These are phyloP conservation scores for Hyperoplus lanceolatus DNA, from an alignment of 2,797 vertebrate species.

Conservation along the genomic window DNA sequence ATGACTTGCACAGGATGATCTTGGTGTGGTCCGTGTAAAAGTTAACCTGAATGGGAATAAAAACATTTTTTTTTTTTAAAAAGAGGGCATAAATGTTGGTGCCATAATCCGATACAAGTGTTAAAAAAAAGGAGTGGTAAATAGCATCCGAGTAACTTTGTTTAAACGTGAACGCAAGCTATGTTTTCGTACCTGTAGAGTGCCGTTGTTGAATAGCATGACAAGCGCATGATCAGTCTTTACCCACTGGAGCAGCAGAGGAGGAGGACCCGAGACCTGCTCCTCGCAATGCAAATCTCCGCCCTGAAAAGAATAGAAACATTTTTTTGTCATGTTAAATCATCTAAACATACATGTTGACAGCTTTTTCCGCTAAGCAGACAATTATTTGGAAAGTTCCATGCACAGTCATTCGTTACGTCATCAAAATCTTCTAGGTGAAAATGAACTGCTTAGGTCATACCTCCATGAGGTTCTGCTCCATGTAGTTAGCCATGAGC, in stretches of 20 bases:
- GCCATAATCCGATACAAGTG: no score
- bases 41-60: conserved; percentile 88
- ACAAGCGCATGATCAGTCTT: conserved; percentile 97
- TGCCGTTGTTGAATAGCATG: conserved; percentile 97
- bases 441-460: neutral
- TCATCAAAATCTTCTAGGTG: neutral
- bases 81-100: no score
- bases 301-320: conserved; percentile 82
- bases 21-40: conserved; percentile 99
- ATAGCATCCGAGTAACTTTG: no score
- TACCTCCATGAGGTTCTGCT: conserved; percentile 98
- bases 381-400: neutral
- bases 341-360: no score
- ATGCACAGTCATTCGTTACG: neutral
- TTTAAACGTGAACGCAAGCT: neutral
- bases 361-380: no score
- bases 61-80: neutral
- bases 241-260: conserved; percentile 96
- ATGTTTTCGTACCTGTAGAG: conserved; percentile 89
- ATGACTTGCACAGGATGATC: conserved; percentile 94
- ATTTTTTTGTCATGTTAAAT: neutral
- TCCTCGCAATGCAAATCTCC: conserved; percentile 90
- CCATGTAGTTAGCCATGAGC: conserved; percentile 97
- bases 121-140: neutral
- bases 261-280: conserved; percentile 80